Base-by-base conservation (phyloP, 2,113 vertebrate genomes). In the Epinephelus lanceolatus region DNA sequence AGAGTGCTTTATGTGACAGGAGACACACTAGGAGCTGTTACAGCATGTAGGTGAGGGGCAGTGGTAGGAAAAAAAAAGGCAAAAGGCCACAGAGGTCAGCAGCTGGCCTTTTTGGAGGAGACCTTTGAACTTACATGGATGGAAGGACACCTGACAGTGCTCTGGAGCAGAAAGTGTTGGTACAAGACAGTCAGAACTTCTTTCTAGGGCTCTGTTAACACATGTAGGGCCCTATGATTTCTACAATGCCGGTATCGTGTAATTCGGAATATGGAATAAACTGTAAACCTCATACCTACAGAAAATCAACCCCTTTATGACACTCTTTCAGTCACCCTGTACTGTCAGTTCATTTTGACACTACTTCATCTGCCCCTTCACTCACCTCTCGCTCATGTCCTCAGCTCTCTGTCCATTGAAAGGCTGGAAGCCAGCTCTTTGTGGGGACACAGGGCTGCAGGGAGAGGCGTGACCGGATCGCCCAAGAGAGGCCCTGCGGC, bases 401-500 rank as follows among this genome's bases (percentile, higher is more conserved):
- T 94, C 95, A 7, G 81, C 77, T 0, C 49, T 87, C 76, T 94
- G 95, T 1, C 95, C 92, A 0, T 89, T 95, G 80, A 94, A 93
- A 15, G 93, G 85, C 33, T 91, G 85, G 88, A 96, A 95, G 90
- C 90, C 52, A 0, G 94, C 75, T 78, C 86, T 92, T 0, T 86
- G 76, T 2, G 93, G 95, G 42, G 95, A 94, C 0, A 92, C 89
- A 0, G 94, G 92, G 86, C 95, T 83, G 33, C 96, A 95, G 0
- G 96, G 96, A 5, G 97, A 97, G 3, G 94, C 93, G 0, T 96
- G 95, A 1, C 96, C 95, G 0, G 96, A 96, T 21, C 95, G 83
- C 0, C 95, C 93, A 21, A 97, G 93, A 0, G 97, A 98, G 83
- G 98, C 97, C 73, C 98, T 94, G 71, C 97, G 96, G 89, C 98